phyloP scores from a whole-genome alignment of 2,888 invertebrate genomes.

The Latrodectus elegans region DNA sequence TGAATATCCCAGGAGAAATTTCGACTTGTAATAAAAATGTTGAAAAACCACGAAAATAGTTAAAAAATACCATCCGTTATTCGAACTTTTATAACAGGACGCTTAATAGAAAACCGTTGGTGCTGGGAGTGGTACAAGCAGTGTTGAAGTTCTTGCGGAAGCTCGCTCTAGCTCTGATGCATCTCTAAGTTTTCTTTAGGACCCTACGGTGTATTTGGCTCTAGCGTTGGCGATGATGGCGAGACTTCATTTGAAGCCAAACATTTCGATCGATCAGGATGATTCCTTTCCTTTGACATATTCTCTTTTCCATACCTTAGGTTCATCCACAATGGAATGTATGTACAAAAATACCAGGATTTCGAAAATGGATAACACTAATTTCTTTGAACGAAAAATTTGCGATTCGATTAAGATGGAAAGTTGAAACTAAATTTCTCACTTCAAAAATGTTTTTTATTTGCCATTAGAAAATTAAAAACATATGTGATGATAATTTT shows the following conservation, averaged over 20 bases:
- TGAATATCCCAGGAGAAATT: background rate
- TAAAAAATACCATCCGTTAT: background rate
- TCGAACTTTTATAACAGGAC: slow-evolving; percentile 11
- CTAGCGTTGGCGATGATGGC: slow-evolving; percentile 48
- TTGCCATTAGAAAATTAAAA: too few species aligned
- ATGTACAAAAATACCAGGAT: background rate
- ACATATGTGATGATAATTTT: too few species aligned
- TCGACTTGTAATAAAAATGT: too few species aligned
- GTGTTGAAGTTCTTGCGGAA: slow-evolving; percentile 4
- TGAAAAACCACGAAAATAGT: too few species aligned
- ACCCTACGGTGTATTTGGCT: slow-evolving; percentile 44
- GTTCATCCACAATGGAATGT: background rate
- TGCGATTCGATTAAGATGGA: background rate
- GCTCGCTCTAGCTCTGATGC: slow-evolving; percentile 41
- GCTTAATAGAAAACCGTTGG: slow-evolving; percentile 8
- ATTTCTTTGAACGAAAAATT: too few species aligned
- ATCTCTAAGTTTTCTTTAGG: slow-evolving; percentile 60
- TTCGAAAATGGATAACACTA: background rate
- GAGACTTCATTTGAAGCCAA: slow-evolving; percentile 34
- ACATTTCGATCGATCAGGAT: slow-evolving; percentile 26
- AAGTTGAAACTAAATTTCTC: background rate
- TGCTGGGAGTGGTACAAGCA: background rate
- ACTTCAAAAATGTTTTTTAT: too few species aligned
- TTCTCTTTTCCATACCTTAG: background rate
- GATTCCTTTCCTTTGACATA: slow-evolving; percentile 30